A percentile compares a stretch with the other conserved stretches of the same genome.
Evolutionary conservation across 1,140 invertebrate genomes (phyloP).

Genomic region (Macrocentrus cingulum): DNA sequence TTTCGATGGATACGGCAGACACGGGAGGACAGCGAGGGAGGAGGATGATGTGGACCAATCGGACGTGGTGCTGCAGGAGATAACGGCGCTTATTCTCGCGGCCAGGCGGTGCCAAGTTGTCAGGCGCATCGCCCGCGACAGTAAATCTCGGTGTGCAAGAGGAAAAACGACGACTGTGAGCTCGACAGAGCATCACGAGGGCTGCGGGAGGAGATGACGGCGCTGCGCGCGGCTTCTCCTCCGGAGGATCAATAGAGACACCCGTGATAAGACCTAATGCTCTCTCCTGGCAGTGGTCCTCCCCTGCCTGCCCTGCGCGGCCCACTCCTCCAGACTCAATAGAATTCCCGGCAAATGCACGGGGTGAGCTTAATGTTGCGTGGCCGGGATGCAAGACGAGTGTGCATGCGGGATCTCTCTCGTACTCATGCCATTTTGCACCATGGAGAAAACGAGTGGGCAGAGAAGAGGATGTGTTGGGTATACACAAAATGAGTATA

Average conservation of each 20-base stretch:
- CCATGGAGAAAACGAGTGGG: slow-evolving; percentile 26
- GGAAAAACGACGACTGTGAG: too few species aligned
- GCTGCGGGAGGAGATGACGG: slow-evolving; percentile 38
- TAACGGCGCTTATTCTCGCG: too few species aligned
- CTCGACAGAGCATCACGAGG: too few species aligned
- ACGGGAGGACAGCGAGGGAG: slow-evolving; percentile 1
- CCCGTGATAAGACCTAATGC: slow-evolving; percentile 56
- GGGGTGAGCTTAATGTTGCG: slow-evolving; percentile 53
- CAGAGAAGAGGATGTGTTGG: too few species aligned
- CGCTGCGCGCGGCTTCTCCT: slow-evolving; percentile 54
- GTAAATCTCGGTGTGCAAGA: too few species aligned
- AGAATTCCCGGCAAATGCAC: slow-evolving; percentile 42
- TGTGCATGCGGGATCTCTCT: background rate
- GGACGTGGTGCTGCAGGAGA: too few species aligned
- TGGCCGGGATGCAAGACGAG: slow-evolving; percentile 40
- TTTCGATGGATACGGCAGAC: slow-evolving; percentile 31
- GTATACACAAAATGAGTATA: background rate
- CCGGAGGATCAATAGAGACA: slow-evolving; percentile 60
- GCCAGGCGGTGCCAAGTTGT: too few species aligned
- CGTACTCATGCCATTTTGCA: too few species aligned
- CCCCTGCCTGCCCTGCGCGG: too few species aligned
- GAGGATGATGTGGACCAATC: slow-evolving; percentile 1
- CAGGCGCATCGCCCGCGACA: too few species aligned
- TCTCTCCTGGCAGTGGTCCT: too few species aligned
- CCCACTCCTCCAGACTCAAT: slow-evolving; percentile 29